Base-by-base conservation (phyloP, 2,888 invertebrate genomes). In the Uloborus plumipes region DNA sequence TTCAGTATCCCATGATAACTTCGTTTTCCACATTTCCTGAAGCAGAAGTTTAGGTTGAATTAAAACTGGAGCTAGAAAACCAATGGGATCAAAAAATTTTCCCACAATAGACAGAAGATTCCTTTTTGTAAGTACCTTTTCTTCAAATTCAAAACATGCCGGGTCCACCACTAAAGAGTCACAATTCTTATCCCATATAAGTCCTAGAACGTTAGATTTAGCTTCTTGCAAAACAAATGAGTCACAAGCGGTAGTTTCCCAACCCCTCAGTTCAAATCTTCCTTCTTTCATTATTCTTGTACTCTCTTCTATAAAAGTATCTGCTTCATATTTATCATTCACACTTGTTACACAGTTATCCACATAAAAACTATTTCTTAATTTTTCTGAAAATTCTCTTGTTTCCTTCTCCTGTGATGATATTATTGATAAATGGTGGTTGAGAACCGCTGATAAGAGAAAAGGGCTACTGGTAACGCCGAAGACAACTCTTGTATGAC, bases 241-340 rank as follows among this genome's bases (percentile, higher is more conserved):
- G 51, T 22, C 31, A 47, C 20, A 13, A 22, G 58, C 20, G 18
- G 74, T 22, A 39, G 15, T 39, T 67, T 49, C 67, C 69, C 39
- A 76, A 0, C 58, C 66, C 59, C 58, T 73, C 6, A 74, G 49
- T 26, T 74, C 58, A 55, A 74, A 74, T 16, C 20, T 65, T 6
- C 65, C 49, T 50, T 53, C 15, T 49, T 72, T 72, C 72, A 64
- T 72, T 26, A 72, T 13, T 20, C 66, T n/a, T n/a, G n/a, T n/a
- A n/a, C n/a, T 39, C 18, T 22, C 59, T 22, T 66, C 58, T n/a
- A 75, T 18, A n/a, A 75, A 75, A n/a, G 14, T 66, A 18, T 59
- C 18, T n/a, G 51, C 31, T 26, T 75, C 49, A 14, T n/a, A 13
- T 31, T 22, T 18, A 31, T 51, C 20, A 13, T 69, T n/a, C 39